Percentiles rank a stretch among this genome's conserved stretches.
Evolutionary conservation across 2,797 vertebrate species (phyloP).

Genomic region (Premnoplex brunnescens): DNA sequence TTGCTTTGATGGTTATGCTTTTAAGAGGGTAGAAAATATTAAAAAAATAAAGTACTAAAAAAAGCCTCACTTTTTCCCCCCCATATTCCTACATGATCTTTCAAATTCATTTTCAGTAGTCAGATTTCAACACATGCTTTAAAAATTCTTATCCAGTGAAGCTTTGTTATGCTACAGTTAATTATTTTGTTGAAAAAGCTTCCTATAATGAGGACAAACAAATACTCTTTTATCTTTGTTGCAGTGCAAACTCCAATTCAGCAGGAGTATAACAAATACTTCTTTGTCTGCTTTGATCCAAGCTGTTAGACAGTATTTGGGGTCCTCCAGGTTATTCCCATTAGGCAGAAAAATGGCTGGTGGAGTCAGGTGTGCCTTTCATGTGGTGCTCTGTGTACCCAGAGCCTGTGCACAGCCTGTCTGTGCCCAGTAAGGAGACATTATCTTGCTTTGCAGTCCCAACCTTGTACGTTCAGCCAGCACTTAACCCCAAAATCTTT

Average conservation of each 20-base stretch:
- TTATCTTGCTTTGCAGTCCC: not conserved
- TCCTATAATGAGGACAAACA: constrained; percentile 39
- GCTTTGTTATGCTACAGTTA: constrained; percentile 32
- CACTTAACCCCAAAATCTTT: not conserved
- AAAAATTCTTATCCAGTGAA: constrained; percentile 6
- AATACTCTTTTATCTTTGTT: constrained; percentile 38
- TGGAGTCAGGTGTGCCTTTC: constrained; percentile 22
- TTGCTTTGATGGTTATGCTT: constrained; percentile 72
- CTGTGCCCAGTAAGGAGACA: accelerated
- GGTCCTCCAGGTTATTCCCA: constrained; percentile 41
- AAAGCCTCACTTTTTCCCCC: not conserved
- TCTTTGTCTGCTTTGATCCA: constrained; percentile 40
- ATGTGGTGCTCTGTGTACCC: not conserved
- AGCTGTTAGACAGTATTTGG: constrained; percentile 34
- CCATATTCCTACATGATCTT: not conserved
- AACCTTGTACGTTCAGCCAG: not conserved
- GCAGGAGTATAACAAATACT: not conserved
- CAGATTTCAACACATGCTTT: constrained; percentile 16
- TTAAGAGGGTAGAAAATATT: constrained; percentile 50
- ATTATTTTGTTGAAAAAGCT: constrained; percentile 57
- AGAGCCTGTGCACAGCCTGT: accelerated
- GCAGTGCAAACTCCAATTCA: constrained; percentile 4
- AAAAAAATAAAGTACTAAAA: constrained; percentile 40
- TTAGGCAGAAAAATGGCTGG: constrained; percentile 5
- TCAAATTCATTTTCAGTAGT: constrained; percentile 45